Evolutionary conservation across 2,797 vertebrate genomes (phyloP).

Genomic region (Artibeus jamaicensis): DNA sequence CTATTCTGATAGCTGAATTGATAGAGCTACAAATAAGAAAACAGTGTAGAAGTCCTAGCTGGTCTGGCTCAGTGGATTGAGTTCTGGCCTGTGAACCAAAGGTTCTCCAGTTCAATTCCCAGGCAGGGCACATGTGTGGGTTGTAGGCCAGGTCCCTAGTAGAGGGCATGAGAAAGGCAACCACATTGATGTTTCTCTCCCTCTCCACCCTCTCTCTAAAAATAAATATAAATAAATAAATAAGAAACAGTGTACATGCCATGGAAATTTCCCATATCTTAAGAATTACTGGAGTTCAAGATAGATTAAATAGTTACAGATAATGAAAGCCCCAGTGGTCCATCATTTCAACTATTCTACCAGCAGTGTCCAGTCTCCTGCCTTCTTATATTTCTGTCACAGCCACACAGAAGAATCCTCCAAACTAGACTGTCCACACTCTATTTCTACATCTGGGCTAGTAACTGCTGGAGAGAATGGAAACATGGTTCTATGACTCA

Average conservation of each 20-base stretch:
- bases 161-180: too few species aligned
- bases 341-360: constrained; percentile 23
- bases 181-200: too few species aligned
- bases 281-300: constrained; percentile 19
- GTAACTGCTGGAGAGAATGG: not conserved
- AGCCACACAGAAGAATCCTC: constrained; percentile 13
- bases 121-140: too few species aligned
- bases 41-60: too few species aligned
- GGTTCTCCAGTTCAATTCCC: too few species aligned
- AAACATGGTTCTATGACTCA: not conserved
- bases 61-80: too few species aligned
- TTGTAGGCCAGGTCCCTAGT: too few species aligned
- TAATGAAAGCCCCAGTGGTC: not conserved
- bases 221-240: too few species aligned
- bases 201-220: too few species aligned
- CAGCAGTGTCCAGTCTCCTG: not conserved
- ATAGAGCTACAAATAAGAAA: constrained; percentile 38
- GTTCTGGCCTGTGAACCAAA: too few species aligned
- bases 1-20: constrained; percentile 2
- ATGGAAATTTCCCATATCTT: not conserved
- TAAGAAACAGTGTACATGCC: not conserved
- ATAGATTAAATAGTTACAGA: constrained; percentile 13
- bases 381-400: constrained; percentile 19
- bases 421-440: not conserved
- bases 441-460: not conserved